These are phyloP conservation scores for Idaea aversata DNA, from an alignment of 2,888 invertebrate genomes.

Conservation along the genomic window DNA sequence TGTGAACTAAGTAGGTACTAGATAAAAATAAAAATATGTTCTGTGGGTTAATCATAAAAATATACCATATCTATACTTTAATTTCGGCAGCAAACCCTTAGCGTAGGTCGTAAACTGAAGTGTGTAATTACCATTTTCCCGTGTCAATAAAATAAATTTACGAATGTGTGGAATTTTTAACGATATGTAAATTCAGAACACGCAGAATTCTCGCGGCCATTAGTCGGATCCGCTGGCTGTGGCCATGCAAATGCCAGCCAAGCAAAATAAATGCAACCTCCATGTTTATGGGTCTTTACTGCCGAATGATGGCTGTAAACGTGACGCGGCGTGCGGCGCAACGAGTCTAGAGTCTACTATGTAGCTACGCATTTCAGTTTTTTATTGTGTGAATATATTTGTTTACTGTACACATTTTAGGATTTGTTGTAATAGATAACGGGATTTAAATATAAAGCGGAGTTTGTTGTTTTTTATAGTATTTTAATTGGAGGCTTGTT, in stretches of 20 bases:
- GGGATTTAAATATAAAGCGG: background rate
- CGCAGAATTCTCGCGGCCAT: slow-evolving; percentile 30
- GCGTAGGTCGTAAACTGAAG: slow-evolving; percentile 13
- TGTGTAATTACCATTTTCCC: slow-evolving; percentile 26
- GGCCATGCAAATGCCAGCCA: slow-evolving; percentile 34
- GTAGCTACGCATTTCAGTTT: slow-evolving; percentile 14
- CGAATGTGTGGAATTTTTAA: slow-evolving; percentile 36
- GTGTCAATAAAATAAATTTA: slow-evolving; percentile 37
- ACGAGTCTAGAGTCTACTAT: slow-evolving; percentile 14
- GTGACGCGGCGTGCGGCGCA: slow-evolving; percentile 14
- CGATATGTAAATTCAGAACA: slow-evolving; percentile 35
- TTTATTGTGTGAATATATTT: slow-evolving; percentile 5
- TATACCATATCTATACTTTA: background rate
- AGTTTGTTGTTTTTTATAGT: background rate
- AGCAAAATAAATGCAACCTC: slow-evolving; percentile 40
- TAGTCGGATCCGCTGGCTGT: slow-evolving; percentile 28
- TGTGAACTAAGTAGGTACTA: too few species aligned
- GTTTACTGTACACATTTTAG: background rate
- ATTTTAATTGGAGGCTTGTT: background rate
- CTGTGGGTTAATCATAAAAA: background rate
- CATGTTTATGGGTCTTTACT: slow-evolving; percentile 38
- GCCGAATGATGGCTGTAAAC: slow-evolving; percentile 36
- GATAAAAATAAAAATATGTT: too few species aligned
- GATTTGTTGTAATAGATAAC: slow-evolving; percentile 2
- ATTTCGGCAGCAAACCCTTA: background rate